Evolutionary conservation across 92 coral and sea anemone genomes (phyloP).

Genomic region (Parazoanthus atlanticus): DNA sequence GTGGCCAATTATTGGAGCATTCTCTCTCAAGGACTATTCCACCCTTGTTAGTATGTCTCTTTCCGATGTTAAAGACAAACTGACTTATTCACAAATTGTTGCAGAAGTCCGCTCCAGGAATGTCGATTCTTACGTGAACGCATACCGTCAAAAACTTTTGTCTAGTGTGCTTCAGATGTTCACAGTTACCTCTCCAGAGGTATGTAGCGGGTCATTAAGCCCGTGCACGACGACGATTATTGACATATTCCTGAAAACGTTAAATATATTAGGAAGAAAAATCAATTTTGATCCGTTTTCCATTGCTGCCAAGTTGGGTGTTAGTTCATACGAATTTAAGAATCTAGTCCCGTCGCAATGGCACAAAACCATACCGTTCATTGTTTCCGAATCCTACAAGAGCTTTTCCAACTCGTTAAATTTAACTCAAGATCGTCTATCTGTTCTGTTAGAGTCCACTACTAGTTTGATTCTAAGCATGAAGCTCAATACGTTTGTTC

Average conservation of each 20-base stretch:
- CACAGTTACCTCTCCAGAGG: conserved; percentile 53
- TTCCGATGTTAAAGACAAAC: conserved; percentile 4
- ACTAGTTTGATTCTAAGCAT: conserved; percentile 43
- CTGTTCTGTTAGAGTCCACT: conserved; percentile 51
- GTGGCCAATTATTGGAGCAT: conserved; percentile 48
- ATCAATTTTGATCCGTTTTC: conserved; percentile 48
- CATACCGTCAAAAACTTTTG: conserved; percentile 42
- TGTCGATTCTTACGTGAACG: conserved; percentile 8
- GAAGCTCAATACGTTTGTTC: conserved; percentile 51
- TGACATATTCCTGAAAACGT: conserved; percentile 63
- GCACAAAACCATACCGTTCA: conserved; percentile 57
- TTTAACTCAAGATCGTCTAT: conserved; percentile 52
- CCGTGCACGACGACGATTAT: conserved; percentile 28
- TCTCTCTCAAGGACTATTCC: conserved; percentile 41
- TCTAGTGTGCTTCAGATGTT: conserved; percentile 47
- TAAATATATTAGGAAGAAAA: conserved; percentile 39
- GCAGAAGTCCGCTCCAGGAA: conserved; percentile 31
- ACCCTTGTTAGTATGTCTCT: conserved; percentile 26
- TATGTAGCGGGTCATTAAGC: conserved; percentile 49
- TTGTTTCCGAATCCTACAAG: conserved; percentile 54
- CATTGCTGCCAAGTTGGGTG: conserved; percentile 52
- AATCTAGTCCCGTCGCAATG: conserved; percentile 67
- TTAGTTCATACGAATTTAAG: conserved; percentile 51
- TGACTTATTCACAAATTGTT: conserved; percentile 45
- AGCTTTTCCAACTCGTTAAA: conserved; percentile 52